Evolutionary conservation across 2,888 invertebrate genomes (phyloP), one percentile per base, ranked within the genome.

Genomic region (Blera fallax): DNA sequence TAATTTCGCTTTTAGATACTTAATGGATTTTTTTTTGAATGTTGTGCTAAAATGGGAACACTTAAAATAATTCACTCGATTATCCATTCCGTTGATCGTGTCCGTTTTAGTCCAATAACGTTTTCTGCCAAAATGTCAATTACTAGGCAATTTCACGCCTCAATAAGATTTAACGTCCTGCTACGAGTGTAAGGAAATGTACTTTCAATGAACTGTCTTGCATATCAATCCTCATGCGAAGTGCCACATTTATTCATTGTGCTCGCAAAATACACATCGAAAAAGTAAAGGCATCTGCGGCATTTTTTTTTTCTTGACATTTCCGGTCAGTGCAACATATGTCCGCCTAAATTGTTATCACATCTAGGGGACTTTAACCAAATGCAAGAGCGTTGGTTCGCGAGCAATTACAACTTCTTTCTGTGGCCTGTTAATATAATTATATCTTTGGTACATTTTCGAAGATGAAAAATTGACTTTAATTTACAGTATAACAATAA

Each of bases 121-220:
- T 45, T 45, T 62, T 50, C 16, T 62, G 62, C 29, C 62, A 45
- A 62, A 62, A 62, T 62, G 62, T 45, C 62, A 62, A 45, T 62
- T 62, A 62, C 62, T 27, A 10, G n/a, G 45, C 62, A 62, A 62
- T 62, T 62, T 62, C 45, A 62, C 45, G 62, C 62, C 62, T 62
- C 62, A 62, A 45, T 62, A 40, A 18, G 45, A 45, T 45, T 29
- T 27, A n/a, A 45, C 29, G 43, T 62, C 62, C 43, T 43, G 27
- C 16, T 43, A 7, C 16, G 16, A 18, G 10, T 40, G 18, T 18
- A 45, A 40, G 40, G 27, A 16, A 21, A 6, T 27, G 52, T 7
- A 27, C n/a, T 27, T 27, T 27, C 7, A 52, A 14, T 52, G 4
- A 52, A 52, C 27, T 27, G 52, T 52, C 52, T 52, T 52, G 52